Conservation (phyloP, 1,140 invertebrate genomes). For the Zeugodacus cucurbitae region DNA sequence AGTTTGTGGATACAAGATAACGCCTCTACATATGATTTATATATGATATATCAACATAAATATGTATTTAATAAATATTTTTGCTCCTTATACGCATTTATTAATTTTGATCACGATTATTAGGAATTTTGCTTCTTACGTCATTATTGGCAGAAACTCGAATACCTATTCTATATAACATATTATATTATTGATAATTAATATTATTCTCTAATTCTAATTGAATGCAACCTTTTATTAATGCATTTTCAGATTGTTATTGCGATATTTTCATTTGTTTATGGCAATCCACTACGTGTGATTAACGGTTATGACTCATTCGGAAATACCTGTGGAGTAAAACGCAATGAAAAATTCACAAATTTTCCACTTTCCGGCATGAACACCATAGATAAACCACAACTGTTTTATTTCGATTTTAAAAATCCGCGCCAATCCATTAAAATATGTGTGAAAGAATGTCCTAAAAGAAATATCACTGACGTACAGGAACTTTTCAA, state of each 20-base stretch:
- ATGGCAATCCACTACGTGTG: conserved; percentile 87
- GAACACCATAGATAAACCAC: conserved; percentile 83
- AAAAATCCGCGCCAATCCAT: conserved; percentile 79
- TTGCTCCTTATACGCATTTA: background rate
- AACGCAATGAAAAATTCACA: conserved; percentile 79
- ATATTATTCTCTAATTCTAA: no score
- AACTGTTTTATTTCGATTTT: conserved; percentile 87
- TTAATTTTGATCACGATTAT: background rate
- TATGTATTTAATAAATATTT: no score
- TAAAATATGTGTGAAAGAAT: conserved; percentile 90
- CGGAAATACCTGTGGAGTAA: conserved; percentile 93
- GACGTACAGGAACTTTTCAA: conserved; percentile 75
- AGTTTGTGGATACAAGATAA: no score
- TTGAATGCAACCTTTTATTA: background rate
- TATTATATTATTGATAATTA: no score
- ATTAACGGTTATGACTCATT: conserved; percentile 95
- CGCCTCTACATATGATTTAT: no score
- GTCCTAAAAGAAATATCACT: conserved; percentile 77
- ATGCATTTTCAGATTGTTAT: conserved; percentile 76
- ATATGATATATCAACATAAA: no score
- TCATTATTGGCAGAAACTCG: no score
- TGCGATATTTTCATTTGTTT: conserved; percentile 87
- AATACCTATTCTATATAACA: no score
- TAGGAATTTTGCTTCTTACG: no score
- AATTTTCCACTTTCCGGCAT: conserved; percentile 81